Percentiles rank a stretch among this genome's conserved stretches.
Conservation (phyloP, 2,113 vertebrate species). For the Gymnobelideus leadbeateri region DNA sequence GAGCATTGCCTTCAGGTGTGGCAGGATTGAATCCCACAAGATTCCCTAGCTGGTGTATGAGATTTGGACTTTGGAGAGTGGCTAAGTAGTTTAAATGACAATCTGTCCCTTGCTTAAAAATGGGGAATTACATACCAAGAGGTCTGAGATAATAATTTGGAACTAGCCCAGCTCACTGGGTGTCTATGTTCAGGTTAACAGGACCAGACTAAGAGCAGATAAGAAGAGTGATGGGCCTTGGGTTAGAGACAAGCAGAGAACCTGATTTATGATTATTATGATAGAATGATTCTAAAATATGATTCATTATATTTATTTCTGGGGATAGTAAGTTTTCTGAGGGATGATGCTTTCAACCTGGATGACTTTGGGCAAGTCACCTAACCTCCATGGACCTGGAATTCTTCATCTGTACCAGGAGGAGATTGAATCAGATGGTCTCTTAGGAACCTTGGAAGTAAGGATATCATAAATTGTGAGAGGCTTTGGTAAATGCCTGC, state of each 20-base stretch:
- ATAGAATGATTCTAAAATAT: too few species aligned
- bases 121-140: neutral
- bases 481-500: neutral
- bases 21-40: neutral
- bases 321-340: neutral
- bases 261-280: too few species aligned
- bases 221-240: neutral
- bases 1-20: too few species aligned
- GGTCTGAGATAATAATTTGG: neutral
- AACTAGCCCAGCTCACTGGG: neutral
- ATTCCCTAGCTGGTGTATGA: neutral
- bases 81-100: neutral
- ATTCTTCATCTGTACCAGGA: neutral
- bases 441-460: neutral
- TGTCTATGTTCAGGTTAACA: neutral
- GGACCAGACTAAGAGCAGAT: neutral
- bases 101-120: neutral
- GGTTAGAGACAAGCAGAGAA: neutral
- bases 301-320: neutral
- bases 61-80: neutral
- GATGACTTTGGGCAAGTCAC: neutral
- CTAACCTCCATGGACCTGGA: neutral
- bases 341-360: neutral
- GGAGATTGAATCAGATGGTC: neutral
- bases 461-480: neutral